These are phyloP conservation scores for Poliocrania exsul DNA, from an alignment of 2,797 vertebrate species.

Conservation along the genomic window DNA sequence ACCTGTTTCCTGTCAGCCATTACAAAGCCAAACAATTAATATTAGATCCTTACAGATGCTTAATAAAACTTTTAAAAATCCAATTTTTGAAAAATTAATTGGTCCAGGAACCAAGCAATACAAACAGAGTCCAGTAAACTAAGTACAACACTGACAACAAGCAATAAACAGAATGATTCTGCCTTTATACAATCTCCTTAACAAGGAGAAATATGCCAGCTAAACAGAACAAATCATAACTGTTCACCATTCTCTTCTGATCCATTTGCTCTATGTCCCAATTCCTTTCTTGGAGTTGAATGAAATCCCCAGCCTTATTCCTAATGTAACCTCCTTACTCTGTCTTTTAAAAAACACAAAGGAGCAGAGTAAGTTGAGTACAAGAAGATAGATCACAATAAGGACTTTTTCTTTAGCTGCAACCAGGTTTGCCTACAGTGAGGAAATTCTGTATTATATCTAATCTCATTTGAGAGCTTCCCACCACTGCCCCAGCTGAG, in stretches of 20 bases:
- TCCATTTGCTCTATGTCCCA: not conserved
- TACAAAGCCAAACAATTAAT: not conserved
- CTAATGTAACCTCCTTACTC: not conserved
- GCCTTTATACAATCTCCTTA: not conserved
- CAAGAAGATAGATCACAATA: not conserved
- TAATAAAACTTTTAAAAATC: not conserved
- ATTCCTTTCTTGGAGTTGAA: not conserved
- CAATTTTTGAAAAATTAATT: not conserved
- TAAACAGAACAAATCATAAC: not conserved
- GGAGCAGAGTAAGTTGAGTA: not conserved
- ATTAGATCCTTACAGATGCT: not conserved
- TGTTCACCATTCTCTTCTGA: not conserved
- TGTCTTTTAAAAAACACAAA: not conserved
- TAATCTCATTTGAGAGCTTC: not conserved
- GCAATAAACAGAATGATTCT: not conserved
- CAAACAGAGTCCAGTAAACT: not conserved
- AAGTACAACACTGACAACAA: not conserved
- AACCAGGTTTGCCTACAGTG: not conserved
- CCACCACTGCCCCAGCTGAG: not conserved
- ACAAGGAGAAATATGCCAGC: not conserved
- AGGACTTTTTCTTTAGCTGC: not conserved
- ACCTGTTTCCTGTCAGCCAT: not conserved
- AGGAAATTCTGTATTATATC: not conserved
- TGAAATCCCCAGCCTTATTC: not conserved
- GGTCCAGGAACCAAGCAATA: not conserved